A percentile compares a stretch with the other conserved stretches of the same genome.
Conservation (phyloP, 1,140 invertebrate genomes). For the Pseudomyrmex flavicornis region DNA sequence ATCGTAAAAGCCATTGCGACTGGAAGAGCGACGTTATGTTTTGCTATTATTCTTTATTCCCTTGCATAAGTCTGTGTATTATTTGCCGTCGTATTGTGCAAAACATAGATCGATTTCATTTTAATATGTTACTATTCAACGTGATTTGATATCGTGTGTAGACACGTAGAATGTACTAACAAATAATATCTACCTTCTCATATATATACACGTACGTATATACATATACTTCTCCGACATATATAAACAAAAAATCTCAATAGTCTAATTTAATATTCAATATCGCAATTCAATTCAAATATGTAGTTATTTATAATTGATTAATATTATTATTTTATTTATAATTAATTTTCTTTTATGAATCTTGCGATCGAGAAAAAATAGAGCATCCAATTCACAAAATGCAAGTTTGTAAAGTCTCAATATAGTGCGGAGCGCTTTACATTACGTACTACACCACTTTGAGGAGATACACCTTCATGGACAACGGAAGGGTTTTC, state of each 20-base stretch:
- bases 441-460: conserved; percentile 6
- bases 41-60: conserved; percentile 6
- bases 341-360: too few relatives aligned
- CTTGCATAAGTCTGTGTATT: conserved; percentile 3
- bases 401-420: not conserved
- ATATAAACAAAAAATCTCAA: too few relatives aligned
- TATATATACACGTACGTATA: too few relatives aligned
- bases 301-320: too few relatives aligned
- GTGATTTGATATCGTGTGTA: conserved; percentile 21
- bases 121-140: conserved; percentile 30
- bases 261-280: too few relatives aligned
- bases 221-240: too few relatives aligned
- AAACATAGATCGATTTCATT: conserved; percentile 22
- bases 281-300: too few relatives aligned
- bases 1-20: conserved; percentile 13
- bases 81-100: conserved; percentile 5
- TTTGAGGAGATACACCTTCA: conserved; percentile 1
- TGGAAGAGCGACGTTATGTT: conserved; percentile 16
- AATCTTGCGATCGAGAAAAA: not conserved
- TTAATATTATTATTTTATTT: too few relatives aligned
- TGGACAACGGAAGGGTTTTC: not conserved
- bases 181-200: not conserved
- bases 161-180: not conserved
- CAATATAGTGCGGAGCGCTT: not conserved
- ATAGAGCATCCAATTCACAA: conserved; percentile 10